Conservation (phyloP, 2,888 invertebrate genomes). For the Lochmaea crataegi region DNA sequence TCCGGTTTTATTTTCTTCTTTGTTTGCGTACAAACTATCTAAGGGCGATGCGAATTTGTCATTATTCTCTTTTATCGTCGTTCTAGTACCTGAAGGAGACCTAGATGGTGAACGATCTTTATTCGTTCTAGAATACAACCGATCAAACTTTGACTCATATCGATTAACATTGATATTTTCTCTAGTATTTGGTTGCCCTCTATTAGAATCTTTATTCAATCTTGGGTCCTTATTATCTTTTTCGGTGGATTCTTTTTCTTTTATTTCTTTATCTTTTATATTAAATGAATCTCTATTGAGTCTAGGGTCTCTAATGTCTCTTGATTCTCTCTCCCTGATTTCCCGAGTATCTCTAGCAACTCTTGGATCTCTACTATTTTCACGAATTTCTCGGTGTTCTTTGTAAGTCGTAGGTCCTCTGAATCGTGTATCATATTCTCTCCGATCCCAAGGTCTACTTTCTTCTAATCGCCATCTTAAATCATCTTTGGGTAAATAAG, state of each 20-base stretch:
- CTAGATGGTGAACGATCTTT: constrained; percentile 36
- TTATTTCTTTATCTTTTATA: constrained; percentile 18
- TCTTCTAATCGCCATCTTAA: constrained; percentile 41
- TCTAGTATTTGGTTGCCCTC: constrained; percentile 8
- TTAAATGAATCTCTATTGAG: constrained; percentile 28
- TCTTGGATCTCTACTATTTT: constrained; percentile 45
- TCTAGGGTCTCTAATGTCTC: constrained; percentile 32
- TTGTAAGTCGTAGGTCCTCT: constrained; percentile 52
- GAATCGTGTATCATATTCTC: constrained; percentile 37
- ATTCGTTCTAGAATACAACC: constrained; percentile 47
- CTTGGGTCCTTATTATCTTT: constrained; percentile 23
- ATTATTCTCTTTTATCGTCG: constrained; percentile 43
- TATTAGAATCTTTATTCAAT: constrained; percentile 26
- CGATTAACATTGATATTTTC: constrained; percentile 28
- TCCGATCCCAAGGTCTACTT: constrained; percentile 38
- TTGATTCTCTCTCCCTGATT: constrained; percentile 23
- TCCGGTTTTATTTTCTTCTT: constrained; percentile 63
- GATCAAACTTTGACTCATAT: constrained; percentile 45
- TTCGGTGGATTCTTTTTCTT: constrained; percentile 13
- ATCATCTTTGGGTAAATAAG: constrained; percentile 34
- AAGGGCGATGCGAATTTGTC: constrained; percentile 66
- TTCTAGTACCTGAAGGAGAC: constrained; percentile 39
- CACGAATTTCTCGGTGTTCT: constrained; percentile 51
- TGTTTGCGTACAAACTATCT: constrained; percentile 65
- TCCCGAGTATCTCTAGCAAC: constrained; percentile 35